Evolutionary conservation across 1,140 invertebrate species (phyloP), one percentile per base, ranked within the genome.

Genomic region (Zaprionus tsacasi): DNA sequence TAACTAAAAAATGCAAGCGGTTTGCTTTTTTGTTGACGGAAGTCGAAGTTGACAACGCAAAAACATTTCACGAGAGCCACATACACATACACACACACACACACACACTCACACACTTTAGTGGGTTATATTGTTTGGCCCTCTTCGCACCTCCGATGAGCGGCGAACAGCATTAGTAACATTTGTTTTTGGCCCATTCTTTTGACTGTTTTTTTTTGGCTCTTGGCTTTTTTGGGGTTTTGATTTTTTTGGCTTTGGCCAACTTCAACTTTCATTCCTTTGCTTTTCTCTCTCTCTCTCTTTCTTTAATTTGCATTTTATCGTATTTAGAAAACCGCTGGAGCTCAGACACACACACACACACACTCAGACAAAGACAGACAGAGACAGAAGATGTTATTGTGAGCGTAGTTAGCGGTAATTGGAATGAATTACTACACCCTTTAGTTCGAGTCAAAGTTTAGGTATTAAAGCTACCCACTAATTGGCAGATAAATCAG

Each of bases 221-320:
- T 57, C 55, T n/a, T 40, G 13, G 1, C 38, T n/a, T 40, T 40
- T 45, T 45, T 45, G 40, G 40, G 40, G 40, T 17, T 45, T 45
- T 15, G 40, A 45, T 45, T 45, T 15, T 45, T 56, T 30, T 79
- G 63, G 61, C 74, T 82, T 60, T 76, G 58, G 58, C 78, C 56
- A 80, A 64, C 70, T 82, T 86, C 79, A 86, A 86, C 82, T 86
- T 86, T 86, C 82, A 86, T 86, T 86, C 78, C 70, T 71, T 65
- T 45, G 36, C 52, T 61, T 78, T 57, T 30, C 27, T 30, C 57
- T 83, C 60, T 80, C 73, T 73, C 85, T 61, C 68, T 78, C 76
- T 64, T 43, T 79, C 64, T 79, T 83, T 88, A 88, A 88, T 88
- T 88, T 89, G 83, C 80, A 88, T 88, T 89, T 88, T 83, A 83